phyloP scores from a whole-genome alignment of 1,140 invertebrate genomes.

The Schlechtendalia chinensis region DNA sequence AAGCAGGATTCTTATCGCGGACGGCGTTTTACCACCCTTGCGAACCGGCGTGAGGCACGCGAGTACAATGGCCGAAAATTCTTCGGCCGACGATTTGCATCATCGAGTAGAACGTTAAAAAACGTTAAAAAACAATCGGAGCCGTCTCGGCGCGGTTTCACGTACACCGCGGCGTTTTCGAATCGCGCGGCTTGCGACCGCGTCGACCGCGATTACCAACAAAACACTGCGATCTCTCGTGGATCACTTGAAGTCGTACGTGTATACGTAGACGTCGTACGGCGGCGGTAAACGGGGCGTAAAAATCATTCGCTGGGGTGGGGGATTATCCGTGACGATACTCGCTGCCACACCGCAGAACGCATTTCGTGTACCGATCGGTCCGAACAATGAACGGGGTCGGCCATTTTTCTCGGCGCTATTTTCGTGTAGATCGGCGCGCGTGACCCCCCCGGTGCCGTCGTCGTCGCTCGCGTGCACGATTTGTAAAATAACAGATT shows the following conservation, averaged over 20 bases:
- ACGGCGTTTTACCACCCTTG: background rate
- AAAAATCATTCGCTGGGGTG: slow-evolving; percentile 30
- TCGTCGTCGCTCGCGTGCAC: background rate
- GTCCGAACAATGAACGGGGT: slow-evolving; percentile 22
- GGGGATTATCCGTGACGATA: slow-evolving; percentile 16
- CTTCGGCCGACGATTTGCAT: slow-evolving; percentile 6
- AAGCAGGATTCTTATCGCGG: slow-evolving; percentile 4
- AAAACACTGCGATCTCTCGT: no score
- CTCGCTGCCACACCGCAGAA: slow-evolving; percentile 12
- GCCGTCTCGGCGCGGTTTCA: no score
- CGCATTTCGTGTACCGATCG: slow-evolving; percentile 2
- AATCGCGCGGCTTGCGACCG: slow-evolving; percentile 19
- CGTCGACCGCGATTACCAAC: no score
- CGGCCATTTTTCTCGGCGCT: slow-evolving; percentile 37
- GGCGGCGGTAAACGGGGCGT: background rate
- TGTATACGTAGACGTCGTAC: background rate
- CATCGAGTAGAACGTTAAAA: background rate
- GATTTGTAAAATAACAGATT: slow-evolving; percentile 32
- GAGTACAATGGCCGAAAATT: background rate
- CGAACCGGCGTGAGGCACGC: background rate
- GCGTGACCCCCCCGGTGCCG: background rate
- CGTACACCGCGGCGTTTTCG: background rate
- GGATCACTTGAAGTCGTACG: no score
- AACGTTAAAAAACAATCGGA: no score
- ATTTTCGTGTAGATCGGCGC: slow-evolving; percentile 6